Evolutionary conservation across 2,888 invertebrate genomes (phyloP), one percentile per base, ranked within the genome.

Genomic region (Phyto melanocephala): DNA sequence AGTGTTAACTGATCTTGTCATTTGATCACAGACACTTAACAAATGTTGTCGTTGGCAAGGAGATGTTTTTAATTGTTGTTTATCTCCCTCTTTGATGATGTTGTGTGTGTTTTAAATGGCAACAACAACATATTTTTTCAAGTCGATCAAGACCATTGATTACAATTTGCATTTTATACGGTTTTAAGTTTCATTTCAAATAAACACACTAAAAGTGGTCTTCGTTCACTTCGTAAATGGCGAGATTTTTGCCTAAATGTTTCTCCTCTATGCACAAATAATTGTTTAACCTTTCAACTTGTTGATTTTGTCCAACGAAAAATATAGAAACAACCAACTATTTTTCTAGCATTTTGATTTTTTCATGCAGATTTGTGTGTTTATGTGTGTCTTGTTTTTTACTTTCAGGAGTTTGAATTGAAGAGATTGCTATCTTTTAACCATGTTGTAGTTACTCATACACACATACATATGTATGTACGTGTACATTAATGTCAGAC

Each of bases 241-340:
- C 35, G 50, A n/a, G 15, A 20, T 37, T n/a, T 20, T 24, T 20
- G 11, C 33, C 17, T 15, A 33, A 5, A 7, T 40, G 40, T 11
- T 28, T 54, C 1, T 11, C 8, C 28, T 8, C 50, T 37, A 56
- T 50, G 42, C 62, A 80, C 83, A 86, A 86, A 86, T 86, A 86
- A 86, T 86, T 86, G 85, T 86, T 84, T 86, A 86, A 86, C 86
- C 86, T 86, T 85, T 86, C 75, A 85, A 86, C 86, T 83, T 79
- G 58, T 60, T 67, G 22, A 52, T 65, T 40, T 65, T 37, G 62
- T 33, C 6, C 20, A 74, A 35, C 28, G 28, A 11, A 56, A 13
- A 52, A 1, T 35, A 8, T 37, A 35, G n/a, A 17, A 37, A 10
- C n/a, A 28, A 62, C 35, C 20, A 58, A 33, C 67, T 24, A 40